Conservation (phyloP, 2,797 vertebrate genomes). For the Otus scops region DNA sequence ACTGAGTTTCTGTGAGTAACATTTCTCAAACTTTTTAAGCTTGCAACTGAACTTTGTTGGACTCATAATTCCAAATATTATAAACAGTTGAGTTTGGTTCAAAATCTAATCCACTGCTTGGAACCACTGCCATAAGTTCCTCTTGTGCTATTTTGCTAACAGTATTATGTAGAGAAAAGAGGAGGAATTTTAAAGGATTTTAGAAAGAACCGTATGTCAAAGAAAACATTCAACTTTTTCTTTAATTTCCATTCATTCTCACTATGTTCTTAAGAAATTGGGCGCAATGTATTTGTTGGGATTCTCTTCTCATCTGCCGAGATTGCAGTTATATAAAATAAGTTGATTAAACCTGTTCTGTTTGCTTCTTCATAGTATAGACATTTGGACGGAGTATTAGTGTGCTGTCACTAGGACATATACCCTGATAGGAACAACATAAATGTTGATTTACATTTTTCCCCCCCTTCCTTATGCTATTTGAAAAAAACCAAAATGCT, state of each 20-base stretch:
- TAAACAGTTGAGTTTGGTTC: not conserved
- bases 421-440: not conserved
- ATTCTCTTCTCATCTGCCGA: not conserved
- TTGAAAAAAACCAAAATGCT: not conserved
- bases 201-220: not conserved
- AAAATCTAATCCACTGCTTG: not conserved
- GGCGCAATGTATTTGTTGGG: fast-evolving
- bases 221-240: not conserved
- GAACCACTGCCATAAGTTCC: not conserved
- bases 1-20: not conserved
- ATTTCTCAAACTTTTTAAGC: not conserved
- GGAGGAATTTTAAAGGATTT: not conserved
- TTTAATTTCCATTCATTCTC: not conserved
- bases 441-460: not conserved
- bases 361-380: not conserved
- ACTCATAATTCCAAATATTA: not conserved
- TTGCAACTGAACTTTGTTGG: not conserved
- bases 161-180: not conserved
- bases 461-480: fast-evolving
- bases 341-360: not conserved
- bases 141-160: not conserved
- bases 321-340: not conserved
- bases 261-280: not conserved
- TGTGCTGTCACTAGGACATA: not conserved
- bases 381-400: not conserved